phyloP scores from a whole-genome alignment of 2,888 invertebrate species.

The Dusona sp. region DNA sequence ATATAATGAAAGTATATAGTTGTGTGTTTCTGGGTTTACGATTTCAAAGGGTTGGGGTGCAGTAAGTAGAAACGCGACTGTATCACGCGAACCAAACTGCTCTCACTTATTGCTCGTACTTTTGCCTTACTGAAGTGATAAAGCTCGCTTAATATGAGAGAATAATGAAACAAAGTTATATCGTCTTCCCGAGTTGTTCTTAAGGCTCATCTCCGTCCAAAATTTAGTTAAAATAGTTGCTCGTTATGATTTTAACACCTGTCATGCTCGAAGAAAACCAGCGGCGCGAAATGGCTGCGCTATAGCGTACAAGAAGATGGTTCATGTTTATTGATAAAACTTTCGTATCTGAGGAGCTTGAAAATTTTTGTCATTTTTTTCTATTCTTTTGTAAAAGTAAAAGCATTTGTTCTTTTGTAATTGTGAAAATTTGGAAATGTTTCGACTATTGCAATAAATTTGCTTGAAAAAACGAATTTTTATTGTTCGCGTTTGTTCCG shows the following conservation, averaged over 20 bases:
- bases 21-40: conserved; percentile 44
- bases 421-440: not conserved
- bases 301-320: not conserved
- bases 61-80: conserved; percentile 34
- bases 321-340: not conserved
- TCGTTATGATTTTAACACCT: conserved; percentile 29
- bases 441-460: not conserved
- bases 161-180: conserved; percentile 15
- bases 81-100: conserved; percentile 45
- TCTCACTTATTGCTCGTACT: conserved; percentile 10
- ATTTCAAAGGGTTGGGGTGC: conserved; percentile 35
- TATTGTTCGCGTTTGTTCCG: not conserved
- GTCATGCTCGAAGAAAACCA: conserved; percentile 1
- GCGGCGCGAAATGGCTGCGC: not conserved
- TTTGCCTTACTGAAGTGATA: not conserved
- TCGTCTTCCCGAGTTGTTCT: not conserved
- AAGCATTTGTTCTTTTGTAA: not conserved
- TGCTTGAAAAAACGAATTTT: not conserved
- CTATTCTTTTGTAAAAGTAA: not conserved
- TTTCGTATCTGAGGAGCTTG: not conserved
- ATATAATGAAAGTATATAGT: not conserved
- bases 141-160: not conserved
- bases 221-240: conserved; percentile 20
- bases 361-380: not conserved
- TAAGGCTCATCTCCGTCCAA: not conserved